Conservation (phyloP, 2,113 vertebrate species). For the Hydrochoerus hydrochaeris region DNA sequence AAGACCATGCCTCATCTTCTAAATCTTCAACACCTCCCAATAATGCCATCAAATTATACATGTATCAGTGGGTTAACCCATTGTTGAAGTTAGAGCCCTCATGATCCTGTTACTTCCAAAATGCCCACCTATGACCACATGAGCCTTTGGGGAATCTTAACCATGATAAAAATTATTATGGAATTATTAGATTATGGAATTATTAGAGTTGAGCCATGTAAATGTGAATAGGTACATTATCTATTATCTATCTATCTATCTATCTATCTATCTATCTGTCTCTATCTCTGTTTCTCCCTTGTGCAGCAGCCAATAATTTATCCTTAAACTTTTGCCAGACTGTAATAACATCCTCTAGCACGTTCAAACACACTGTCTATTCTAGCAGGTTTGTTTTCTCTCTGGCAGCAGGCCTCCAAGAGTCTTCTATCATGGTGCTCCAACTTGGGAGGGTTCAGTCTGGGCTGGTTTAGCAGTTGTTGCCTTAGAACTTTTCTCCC, state of each 20-base stretch:
- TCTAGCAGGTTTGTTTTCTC: not conserved
- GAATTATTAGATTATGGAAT: slow-evolving; percentile 50
- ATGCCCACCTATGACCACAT: not conserved
- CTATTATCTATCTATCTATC: not conserved
- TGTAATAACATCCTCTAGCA: not conserved
- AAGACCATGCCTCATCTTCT: not conserved
- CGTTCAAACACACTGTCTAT: not conserved
- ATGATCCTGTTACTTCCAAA: not conserved
- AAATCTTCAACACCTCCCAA: not conserved
- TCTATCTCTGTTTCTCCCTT: not conserved
- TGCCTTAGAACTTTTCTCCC: not conserved
- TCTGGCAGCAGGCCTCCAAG: not conserved
- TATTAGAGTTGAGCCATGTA: slow-evolving; percentile 37
- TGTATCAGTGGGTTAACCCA: too few species aligned
- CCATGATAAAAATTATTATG: not conserved
- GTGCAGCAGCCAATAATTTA: not conserved
- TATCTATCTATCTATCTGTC: not conserved
- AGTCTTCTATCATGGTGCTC: not conserved
- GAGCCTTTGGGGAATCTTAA: not conserved
- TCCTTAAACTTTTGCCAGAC: not conserved
- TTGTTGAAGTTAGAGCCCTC: not conserved
- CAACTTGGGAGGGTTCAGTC: not conserved
- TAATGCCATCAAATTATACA: not conserved
- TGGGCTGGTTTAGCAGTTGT: not conserved
- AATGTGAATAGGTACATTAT: slow-evolving; percentile 17